These are phyloP conservation scores for Drosophila paranaensis DNA, from an alignment of 2,888 invertebrate species.

Conservation along the genomic window DNA sequence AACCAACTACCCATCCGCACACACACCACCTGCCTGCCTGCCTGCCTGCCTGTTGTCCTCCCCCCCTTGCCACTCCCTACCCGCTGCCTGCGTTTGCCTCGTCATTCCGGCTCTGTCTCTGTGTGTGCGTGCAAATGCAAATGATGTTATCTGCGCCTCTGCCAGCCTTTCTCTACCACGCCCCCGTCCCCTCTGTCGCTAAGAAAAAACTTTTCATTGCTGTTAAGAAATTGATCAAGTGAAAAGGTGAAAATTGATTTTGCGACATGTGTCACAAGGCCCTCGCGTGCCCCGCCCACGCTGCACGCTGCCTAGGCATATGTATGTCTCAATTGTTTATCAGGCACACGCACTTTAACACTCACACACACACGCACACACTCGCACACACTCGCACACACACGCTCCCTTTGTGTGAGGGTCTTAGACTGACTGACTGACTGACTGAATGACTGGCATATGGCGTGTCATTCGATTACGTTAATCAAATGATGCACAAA, in stretches of 20 bases:
- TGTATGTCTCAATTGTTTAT: conserved; percentile 70
- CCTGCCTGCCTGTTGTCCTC: not conserved
- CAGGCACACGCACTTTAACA: conserved; percentile 46
- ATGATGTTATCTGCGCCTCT: conserved; percentile 70
- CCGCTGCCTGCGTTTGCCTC: conserved; percentile 11
- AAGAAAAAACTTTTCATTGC: conserved; percentile 70
- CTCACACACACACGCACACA: not conserved
- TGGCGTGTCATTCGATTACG: conserved; percentile 78
- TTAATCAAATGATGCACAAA: conserved; percentile 77
- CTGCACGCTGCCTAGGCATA: not conserved
- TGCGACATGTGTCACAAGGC: conserved; percentile 67
- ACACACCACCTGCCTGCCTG: not conserved
- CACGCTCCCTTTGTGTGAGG: conserved; percentile 1
- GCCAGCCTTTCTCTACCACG: conserved; percentile 17
- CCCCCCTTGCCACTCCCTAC: not conserved
- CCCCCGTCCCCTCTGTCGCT: not conserved
- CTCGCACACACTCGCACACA: not conserved
- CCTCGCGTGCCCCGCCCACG: not conserved
- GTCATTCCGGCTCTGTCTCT: conserved; percentile 1
- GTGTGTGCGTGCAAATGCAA: conserved; percentile 64
- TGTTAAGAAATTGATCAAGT: conserved; percentile 80
- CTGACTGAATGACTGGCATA: conserved; percentile 62
- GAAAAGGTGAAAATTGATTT: conserved; percentile 82
- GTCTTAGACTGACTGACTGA: conserved; percentile 25
- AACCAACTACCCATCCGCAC: conserved; percentile 12